Base-by-base conservation (phyloP, 2,888 invertebrate genomes). In the Scelioninae gen. 1 region DNA sequence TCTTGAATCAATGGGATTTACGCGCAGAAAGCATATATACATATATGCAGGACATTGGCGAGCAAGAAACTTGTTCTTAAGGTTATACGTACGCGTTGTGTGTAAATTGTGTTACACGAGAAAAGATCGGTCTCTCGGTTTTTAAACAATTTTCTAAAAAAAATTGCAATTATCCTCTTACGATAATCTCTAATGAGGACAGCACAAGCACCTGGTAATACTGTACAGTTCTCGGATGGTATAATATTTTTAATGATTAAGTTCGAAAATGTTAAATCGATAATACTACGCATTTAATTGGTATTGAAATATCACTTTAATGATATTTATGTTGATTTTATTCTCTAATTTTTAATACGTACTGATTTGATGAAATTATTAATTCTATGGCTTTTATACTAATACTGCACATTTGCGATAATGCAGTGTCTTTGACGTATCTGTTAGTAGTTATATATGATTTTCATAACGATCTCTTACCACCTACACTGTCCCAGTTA, bases 1-100 rank as follows among this genome's bases (percentile, higher is more conserved):
- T 74, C 77, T 82, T 65, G 82, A 68, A 81, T 71, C 77, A 68
- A 74, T 77, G 79, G 82, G 49, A 83, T 72, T 83, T 85, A 74
- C 76, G 51, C 80, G 58, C 66, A 76, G 63, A 80, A 23, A 75
- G 81, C 74, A 82, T 74, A 82, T 80, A 84, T 69, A 65, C 71
- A 71, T 71, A 71, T 69, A 77, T 69, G 68, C 68, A 58, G 68
- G 58, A 58, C 71, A 72, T 55, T 68, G 60, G 72, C 79, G 62
- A 63, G 77, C 66, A 66, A 58, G 53, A 85, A 89, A 89, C 89
- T 87, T 80, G 88, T 88, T 90, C 80, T 65, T 82, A 81, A 78
- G 78, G 85, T 88, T 85, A 72, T 72, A 84, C 82, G 84, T 71
- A 79, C 86, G 87, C 85, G 75, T 71, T 58, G 72, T 62, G 78